Evolutionary conservation across 2,888 invertebrate genomes (phyloP), one percentile per base, ranked within the genome.

Genomic region (Heliconius erato): DNA sequence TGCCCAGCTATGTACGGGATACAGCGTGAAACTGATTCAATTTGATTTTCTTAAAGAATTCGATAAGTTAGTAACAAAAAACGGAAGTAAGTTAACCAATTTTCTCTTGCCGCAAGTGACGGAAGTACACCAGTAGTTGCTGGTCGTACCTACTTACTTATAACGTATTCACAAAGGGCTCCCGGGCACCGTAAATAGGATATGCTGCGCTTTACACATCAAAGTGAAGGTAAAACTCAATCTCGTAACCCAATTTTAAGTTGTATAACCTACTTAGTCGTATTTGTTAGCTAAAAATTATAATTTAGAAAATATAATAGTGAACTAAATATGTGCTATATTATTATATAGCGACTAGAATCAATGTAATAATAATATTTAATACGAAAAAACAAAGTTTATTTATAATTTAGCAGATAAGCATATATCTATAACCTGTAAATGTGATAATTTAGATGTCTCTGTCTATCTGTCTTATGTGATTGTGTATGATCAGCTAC

Each of bases 101-200:
- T 23, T 49, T 19, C 49, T 74, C 32, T 59, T 44, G 44, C 14
- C 26, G 0, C 40, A 71, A 71, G 71, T 40, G 26, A 40, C 16
- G 71, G 44, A 44, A 44, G 5, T 44, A 44, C 71, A 71, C 12
- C 71, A 71, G 71, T n/a, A 40, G 71, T 71, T 14, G 44, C 14
- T 14, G 59, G 35, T 59, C 71, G 77, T 40, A 32, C 9, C 40
- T 40, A 72, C 72, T 2, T 44, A 40, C 76, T 76, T 40, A 71
- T 78, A 81, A 65, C 32, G 32, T 26, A 81, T 81, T 81, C 77
- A 78, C 65, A 78, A 81, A 81, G 78, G 26, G 71, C n/a, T 49
- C 59, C 63, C 77, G 14, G 44, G 77, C 69, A 71, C 71, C 77
- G 78, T 26, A 59, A 77, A 81, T 72, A 78, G 69, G 59, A 71